phyloP scores from a whole-genome alignment of 1,140 invertebrate species.

The Sinella curviseta region DNA sequence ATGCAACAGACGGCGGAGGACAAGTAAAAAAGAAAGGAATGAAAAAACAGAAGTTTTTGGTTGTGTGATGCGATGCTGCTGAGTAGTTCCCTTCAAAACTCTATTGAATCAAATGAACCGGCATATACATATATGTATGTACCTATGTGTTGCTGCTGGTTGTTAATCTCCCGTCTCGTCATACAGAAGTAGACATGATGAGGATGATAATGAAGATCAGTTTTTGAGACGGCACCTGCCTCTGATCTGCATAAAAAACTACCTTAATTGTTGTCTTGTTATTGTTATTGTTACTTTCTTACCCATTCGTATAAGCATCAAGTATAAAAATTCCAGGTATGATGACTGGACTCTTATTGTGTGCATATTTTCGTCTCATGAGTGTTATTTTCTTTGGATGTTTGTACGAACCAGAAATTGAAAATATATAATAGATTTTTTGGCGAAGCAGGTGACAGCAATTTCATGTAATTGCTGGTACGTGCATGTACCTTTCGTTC shows the following conservation, averaged over 20 bases:
- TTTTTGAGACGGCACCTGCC: background rate
- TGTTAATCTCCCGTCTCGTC: background rate
- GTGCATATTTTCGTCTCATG: background rate
- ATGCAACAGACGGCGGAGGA: background rate
- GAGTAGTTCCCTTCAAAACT: background rate
- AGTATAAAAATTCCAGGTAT: background rate
- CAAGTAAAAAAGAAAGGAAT: background rate
- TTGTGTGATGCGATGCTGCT: too few species aligned
- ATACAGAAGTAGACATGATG: background rate
- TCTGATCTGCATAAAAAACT: constrained; percentile 19
- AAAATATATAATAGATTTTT: background rate
- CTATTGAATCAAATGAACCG: too few species aligned
- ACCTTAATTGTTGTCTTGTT: constrained; percentile 9
- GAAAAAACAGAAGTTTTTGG: too few species aligned
- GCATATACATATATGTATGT: too few species aligned
- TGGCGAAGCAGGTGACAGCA: background rate
- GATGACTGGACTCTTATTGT: background rate
- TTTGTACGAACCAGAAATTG: background rate
- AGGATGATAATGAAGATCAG: background rate
- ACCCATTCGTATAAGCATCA: too few species aligned
- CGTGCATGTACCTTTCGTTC: background rate
- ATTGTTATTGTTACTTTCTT: background rate
- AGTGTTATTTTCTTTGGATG: background rate
- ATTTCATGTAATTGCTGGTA: background rate
- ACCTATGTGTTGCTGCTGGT: background rate